Conservation (phyloP, 2,113 vertebrate species). For the Calypte anna region DNA sequence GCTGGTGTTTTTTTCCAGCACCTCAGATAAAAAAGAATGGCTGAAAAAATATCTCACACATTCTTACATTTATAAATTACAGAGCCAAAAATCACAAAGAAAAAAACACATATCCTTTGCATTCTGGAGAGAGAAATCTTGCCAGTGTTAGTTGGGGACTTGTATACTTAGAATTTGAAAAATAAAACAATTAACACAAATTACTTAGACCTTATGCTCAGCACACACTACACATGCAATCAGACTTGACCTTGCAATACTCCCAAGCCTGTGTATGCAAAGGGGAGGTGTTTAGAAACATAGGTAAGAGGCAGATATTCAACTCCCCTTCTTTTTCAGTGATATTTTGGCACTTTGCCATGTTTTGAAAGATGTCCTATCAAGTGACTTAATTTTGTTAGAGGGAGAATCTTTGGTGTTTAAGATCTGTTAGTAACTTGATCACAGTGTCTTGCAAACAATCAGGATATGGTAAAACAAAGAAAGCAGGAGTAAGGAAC, state of each 20-base stretch:
- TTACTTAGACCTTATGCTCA: not conserved
- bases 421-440: not conserved
- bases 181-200: not conserved
- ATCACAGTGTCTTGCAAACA: not conserved
- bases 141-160: not conserved
- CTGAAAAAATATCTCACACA: conserved; percentile 2
- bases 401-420: not conserved
- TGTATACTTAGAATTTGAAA: not conserved
- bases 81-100: not conserved
- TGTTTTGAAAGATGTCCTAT: not conserved
- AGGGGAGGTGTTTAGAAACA: not conserved
- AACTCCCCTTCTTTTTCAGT: not conserved
- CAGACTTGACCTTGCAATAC: not conserved
- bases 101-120: not conserved
- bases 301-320: not conserved
- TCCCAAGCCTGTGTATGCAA: not conserved
- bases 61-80: not conserved
- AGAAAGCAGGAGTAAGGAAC: not conserved
- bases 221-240: not conserved
- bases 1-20: not conserved
- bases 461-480: not conserved
- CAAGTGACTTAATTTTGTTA: not conserved
- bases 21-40: not conserved
- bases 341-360: not conserved
- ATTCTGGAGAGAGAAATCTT: conserved; percentile 1